A percentile compares a stretch with the other conserved stretches of the same genome.
Evolutionary conservation across 1,140 invertebrate genomes (phyloP).

Genomic region (Papilio machaon): DNA sequence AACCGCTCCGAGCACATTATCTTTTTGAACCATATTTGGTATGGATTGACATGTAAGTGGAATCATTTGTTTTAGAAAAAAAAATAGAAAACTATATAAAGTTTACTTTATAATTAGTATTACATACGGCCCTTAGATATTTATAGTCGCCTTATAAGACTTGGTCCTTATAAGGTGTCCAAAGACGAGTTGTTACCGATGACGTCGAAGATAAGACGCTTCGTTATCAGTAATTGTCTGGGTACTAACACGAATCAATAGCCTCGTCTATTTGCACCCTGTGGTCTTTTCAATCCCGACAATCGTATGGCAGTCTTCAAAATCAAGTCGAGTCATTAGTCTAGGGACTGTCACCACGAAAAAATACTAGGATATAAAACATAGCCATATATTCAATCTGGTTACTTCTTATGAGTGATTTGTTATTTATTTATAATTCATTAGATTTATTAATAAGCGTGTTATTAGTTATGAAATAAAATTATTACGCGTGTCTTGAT

Average conservation of each 20-base stretch:
- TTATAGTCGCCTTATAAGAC: constrained; percentile 1
- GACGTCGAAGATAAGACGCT: neutral
- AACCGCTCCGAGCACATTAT: neutral
- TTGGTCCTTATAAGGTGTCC: neutral
- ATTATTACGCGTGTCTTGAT: constrained; percentile 22
- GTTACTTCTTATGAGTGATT: neutral
- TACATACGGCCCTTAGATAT: neutral
- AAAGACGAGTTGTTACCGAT: neutral
- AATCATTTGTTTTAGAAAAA: neutral
- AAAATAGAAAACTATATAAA: neutral
- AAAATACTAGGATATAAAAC: neutral
- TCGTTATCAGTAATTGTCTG: constrained; percentile 3
- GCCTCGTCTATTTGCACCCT: neutral
- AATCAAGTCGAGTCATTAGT: too few relatives aligned
- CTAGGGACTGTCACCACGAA: too few relatives aligned
- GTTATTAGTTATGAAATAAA: constrained; percentile 11
- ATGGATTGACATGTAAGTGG: neutral
- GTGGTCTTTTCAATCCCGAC: neutral
- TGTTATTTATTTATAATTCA: constrained; percentile 17
- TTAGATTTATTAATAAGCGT: constrained; percentile 23
- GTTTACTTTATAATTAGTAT: neutral
- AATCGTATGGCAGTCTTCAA: too few relatives aligned
- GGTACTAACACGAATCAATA: neutral
- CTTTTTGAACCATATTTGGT: neutral
- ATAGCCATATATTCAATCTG: neutral